Conservation (phyloP, 2,797 vertebrate genomes). For the Channa striata region DNA sequence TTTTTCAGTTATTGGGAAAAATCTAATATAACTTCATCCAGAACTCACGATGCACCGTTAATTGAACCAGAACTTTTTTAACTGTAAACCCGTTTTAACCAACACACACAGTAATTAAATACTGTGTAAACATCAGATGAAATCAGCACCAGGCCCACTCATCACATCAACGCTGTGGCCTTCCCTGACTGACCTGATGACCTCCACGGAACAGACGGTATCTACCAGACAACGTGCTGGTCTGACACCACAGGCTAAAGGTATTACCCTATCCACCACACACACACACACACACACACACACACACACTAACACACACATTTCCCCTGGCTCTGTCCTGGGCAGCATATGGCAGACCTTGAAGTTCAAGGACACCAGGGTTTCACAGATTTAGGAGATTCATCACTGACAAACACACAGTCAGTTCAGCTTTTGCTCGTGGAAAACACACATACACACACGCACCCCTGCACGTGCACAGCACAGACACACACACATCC, state of each 20-base stretch:
- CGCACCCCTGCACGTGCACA: too few species aligned
- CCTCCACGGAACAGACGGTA: slow-evolving; percentile 50
- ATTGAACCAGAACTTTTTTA: background rate
- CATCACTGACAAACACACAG: slow-evolving; percentile 81
- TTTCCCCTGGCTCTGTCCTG: slow-evolving; percentile 69
- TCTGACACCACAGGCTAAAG: slow-evolving; percentile 37
- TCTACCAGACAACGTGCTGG: slow-evolving; percentile 41
- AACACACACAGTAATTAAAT: background rate
- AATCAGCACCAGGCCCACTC: slow-evolving; percentile 8
- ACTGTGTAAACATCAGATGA: background rate
- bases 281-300: slow-evolving; percentile 15
- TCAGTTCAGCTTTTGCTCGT: slow-evolving; percentile 63
- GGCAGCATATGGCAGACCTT: slow-evolving; percentile 78
- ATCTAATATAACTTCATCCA: slow-evolving; percentile 2
- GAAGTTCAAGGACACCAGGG: slow-evolving; percentile 82
- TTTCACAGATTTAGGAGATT: slow-evolving; percentile 80
- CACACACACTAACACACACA: slow-evolving; percentile 19
- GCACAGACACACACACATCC: background rate
- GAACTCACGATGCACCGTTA: background rate
- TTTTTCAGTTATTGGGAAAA: slow-evolving; percentile 7
- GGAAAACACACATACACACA: slow-evolving; percentile 38
- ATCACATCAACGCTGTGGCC: slow-evolving; percentile 5
- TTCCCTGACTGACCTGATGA: slow-evolving; percentile 34
- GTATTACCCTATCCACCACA: slow-evolving; percentile 29
- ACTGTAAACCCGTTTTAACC: background rate